Conservation (phyloP, 35 echinoderm and acorn worm genomes). For the Nesometra sesokonis region DNA sequence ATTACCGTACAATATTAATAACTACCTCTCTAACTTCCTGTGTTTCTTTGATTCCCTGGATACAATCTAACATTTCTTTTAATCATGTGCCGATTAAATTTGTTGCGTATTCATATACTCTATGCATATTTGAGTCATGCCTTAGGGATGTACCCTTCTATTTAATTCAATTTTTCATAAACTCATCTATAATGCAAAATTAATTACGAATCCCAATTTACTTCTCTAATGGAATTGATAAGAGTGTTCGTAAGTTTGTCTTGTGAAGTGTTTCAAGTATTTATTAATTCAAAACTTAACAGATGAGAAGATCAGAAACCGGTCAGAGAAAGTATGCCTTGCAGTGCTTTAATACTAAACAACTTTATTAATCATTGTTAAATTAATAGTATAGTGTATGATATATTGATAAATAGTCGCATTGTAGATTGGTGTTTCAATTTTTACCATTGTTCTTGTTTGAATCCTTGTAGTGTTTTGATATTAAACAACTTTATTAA, state of each 20-base stretch:
- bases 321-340: background rate
- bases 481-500: background rate
- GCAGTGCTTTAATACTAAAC: background rate
- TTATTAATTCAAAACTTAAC: background rate
- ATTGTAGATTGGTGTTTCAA: no score
- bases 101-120: background rate
- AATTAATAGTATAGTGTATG: no score
- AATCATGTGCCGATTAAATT: background rate
- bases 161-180: background rate
- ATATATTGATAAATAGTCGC: no score
- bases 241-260: background rate
- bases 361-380: no score
- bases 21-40: no score
- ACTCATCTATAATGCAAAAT: background rate
- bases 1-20: no score
- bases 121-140: background rate
- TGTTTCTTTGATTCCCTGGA: background rate
- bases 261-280: background rate
- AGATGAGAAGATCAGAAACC: background rate
- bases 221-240: background rate
- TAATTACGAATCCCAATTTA: background rate
- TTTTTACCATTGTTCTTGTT: no score
- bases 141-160: background rate
- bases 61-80: background rate
- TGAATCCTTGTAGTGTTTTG: background rate